Evolutionary conservation across 2,113 vertebrate species (phyloP).

Genomic region (Opisthocomus hoazin): DNA sequence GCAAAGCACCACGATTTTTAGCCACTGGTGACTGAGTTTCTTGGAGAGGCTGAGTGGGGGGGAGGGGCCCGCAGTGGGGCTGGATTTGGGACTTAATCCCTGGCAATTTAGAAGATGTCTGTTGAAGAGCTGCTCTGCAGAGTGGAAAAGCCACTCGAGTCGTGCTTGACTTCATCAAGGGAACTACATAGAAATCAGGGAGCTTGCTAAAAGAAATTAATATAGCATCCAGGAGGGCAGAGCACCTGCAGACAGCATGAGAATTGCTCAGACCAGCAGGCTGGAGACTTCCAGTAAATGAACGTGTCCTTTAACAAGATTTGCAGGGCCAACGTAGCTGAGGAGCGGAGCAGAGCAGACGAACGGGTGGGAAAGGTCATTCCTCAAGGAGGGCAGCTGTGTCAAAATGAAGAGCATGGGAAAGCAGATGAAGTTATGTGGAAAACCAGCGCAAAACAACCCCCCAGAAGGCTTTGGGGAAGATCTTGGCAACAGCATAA

Average conservation of each 20-base stretch:
- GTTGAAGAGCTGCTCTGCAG: not conserved
- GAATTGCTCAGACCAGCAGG: not conserved
- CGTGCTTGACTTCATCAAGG: slow-evolving; percentile 15
- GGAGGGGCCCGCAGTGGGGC: accelerated
- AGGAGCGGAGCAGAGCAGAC: not conserved
- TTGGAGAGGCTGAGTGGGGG: not conserved
- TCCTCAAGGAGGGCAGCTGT: not conserved
- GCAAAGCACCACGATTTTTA: not conserved
- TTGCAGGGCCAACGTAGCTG: not conserved
- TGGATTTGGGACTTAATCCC: not conserved
- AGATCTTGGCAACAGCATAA: not conserved
- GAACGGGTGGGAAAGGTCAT: not conserved
- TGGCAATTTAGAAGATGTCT: not conserved
- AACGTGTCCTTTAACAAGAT: not conserved
- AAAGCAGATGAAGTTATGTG: not conserved
- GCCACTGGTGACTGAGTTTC: not conserved
- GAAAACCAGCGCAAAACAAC: not conserved
- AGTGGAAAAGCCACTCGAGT: slow-evolving; percentile 14
- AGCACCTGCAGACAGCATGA: not conserved
- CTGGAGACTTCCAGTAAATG: slow-evolving; percentile 52
- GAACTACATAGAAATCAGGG: slow-evolving; percentile 18
- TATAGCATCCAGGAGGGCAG: slow-evolving; percentile 5
- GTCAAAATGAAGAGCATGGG: not conserved
- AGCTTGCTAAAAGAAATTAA: slow-evolving; percentile 36
- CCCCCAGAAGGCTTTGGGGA: not conserved